These are phyloP conservation scores for Charadrius vociferus DNA, from an alignment of 2,113 vertebrate genomes.

Conservation along the genomic window DNA sequence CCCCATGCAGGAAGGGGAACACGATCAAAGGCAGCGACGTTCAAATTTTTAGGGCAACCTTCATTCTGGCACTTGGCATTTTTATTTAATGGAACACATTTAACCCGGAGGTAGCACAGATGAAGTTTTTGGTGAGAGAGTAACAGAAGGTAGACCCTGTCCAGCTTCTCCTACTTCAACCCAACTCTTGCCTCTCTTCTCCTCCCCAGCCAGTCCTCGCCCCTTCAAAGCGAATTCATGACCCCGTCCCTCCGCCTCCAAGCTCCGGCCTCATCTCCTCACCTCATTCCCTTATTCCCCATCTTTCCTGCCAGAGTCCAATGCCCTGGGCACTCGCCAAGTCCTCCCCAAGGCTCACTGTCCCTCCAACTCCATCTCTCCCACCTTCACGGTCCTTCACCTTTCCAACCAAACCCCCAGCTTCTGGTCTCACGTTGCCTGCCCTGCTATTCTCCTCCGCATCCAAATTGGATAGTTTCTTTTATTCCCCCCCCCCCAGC, in stretches of 20 bases:
- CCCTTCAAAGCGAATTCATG: background rate
- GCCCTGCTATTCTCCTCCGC: background rate
- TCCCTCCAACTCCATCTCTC: background rate
- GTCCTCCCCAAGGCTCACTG: background rate
- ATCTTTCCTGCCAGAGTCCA: background rate
- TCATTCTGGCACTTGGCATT: slow-evolving; percentile 34
- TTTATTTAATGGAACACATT: background rate
- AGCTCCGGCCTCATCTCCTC: background rate
- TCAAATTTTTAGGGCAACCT: background rate
- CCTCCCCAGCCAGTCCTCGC: background rate
- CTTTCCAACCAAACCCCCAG: background rate
- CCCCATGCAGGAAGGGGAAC: background rate
- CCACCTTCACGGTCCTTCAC: background rate
- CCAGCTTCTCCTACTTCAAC: background rate
- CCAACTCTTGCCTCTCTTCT: background rate
- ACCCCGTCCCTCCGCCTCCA: background rate
- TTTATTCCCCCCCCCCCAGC: background rate
- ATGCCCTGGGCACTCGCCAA: accelerated
- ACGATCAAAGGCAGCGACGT: no score
- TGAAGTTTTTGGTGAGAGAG: background rate
- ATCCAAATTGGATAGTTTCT: background rate
- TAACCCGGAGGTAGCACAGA: slow-evolving; percentile 19
- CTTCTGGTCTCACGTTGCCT: background rate
- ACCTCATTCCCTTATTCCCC: background rate
- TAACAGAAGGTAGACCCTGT: background rate